phyloP scores from a whole-genome alignment of 1,140 invertebrate species.

The Fopius arisanus region DNA sequence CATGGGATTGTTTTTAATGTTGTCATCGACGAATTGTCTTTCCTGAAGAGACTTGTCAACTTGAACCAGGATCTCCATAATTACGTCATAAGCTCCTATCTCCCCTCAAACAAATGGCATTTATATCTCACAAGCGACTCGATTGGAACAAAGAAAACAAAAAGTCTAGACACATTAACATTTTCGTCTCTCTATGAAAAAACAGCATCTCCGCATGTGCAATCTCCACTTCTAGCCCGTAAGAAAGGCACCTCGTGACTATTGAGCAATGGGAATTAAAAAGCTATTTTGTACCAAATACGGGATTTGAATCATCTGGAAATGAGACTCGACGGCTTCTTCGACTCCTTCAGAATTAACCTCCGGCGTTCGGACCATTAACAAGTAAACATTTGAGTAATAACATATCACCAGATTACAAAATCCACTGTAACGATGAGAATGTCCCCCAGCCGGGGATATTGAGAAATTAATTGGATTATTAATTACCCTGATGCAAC shows the following conservation, averaged over 20 bases:
- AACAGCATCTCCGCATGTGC: not conserved
- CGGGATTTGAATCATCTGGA: not conserved
- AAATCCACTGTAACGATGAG: not conserved
- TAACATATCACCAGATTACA: not conserved
- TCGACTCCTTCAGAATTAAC: not conserved
- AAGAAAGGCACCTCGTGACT: not conserved
- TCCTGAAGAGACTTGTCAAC: too few relatives aligned
- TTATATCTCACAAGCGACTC: not conserved
- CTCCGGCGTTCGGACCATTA: not conserved
- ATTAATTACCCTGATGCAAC: not conserved
- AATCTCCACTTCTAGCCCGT: not conserved
- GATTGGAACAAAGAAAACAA: not conserved
- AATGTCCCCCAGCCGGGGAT: too few relatives aligned
- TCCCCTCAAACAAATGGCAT: not conserved
- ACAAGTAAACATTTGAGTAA: not conserved
- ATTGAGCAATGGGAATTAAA: not conserved
- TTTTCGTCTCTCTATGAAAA: not conserved
- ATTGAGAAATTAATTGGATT: not conserved
- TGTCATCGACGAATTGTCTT: too few relatives aligned
- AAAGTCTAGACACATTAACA: not conserved
- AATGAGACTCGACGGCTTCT: not conserved
- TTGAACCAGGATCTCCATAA: too few relatives aligned
- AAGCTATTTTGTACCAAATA: not conserved
- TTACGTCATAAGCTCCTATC: not conserved
- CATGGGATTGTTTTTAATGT: too few relatives aligned